Conservation (phyloP, 2,797 vertebrate genomes). For the Sebastes kiyomatsui region DNA sequence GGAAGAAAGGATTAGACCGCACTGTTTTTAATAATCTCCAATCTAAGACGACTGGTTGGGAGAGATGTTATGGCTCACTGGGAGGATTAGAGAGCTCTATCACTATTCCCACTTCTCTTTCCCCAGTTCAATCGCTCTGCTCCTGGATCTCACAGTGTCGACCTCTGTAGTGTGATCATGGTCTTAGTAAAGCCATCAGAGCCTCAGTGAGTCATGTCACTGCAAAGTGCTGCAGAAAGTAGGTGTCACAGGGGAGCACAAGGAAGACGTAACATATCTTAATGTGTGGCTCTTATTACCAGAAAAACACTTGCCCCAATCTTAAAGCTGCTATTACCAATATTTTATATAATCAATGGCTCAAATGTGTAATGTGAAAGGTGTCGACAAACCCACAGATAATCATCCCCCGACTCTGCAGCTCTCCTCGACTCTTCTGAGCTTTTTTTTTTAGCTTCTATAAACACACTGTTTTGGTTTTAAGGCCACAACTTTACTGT, state of each 20-base stretch:
- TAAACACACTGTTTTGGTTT: not conserved
- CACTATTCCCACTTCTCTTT: conserved; percentile 9
- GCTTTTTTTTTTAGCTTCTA: not conserved
- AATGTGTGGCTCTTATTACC: not conserved
- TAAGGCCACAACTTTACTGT: not conserved
- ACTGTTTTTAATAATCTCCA: conserved; percentile 57
- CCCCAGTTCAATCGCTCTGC: not conserved
- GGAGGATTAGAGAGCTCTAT: conserved; percentile 56
- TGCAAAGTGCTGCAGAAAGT: not conserved
- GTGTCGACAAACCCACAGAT: not conserved
- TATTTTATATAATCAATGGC: not conserved
- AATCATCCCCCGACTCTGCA: not conserved
- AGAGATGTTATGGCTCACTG: conserved; percentile 45
- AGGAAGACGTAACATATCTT: not conserved
- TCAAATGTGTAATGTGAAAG: not conserved
- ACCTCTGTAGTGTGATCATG: conserved; percentile 2
- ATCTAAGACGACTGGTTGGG: conserved; percentile 49
- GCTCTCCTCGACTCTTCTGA: not conserved
- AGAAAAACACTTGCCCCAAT: not conserved
- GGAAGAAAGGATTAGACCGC: conserved; percentile 45
- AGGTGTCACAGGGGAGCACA: not conserved
- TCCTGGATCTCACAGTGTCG: conserved; percentile 6
- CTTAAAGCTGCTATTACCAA: not conserved
- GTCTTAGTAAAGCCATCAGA: conserved; percentile 7
- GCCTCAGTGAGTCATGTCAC: not conserved